phyloP scores from a whole-genome alignment of 2,797 vertebrate genomes.

The Pseudotriccus pelzelni region DNA sequence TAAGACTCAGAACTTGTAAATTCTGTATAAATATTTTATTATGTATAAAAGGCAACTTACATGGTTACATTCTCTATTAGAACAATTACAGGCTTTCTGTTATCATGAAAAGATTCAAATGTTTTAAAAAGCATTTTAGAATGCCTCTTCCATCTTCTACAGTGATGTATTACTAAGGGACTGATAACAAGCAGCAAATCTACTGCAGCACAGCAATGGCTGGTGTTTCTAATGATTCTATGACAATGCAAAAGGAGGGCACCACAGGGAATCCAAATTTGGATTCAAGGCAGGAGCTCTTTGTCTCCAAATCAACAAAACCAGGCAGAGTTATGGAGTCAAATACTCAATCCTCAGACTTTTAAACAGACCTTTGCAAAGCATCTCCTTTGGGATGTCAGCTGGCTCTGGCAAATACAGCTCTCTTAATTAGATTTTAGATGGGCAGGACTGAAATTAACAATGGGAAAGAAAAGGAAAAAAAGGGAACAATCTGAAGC shows the following conservation, averaged over 20 bases:
- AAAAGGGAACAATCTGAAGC: neutral
- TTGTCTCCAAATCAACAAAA: conserved; percentile 3
- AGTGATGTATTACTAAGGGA: neutral
- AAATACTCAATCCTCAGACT: neutral
- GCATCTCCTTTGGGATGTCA: neutral
- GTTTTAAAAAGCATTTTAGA: neutral
- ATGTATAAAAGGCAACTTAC: conserved; percentile 42
- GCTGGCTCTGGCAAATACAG: neutral
- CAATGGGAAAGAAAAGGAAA: neutral
- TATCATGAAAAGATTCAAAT: conserved; percentile 6
- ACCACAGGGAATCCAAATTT: neutral
- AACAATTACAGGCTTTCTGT: conserved; percentile 10
- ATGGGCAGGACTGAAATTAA: neutral
- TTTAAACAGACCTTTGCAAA: neutral
- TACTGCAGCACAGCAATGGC: neutral
- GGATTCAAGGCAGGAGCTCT: neutral
- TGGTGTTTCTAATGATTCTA: neutral
- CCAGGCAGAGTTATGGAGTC: neutral
- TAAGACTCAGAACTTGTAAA: neutral
- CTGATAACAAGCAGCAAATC: neutral
- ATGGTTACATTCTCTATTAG: neutral
- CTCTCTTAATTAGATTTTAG: neutral
- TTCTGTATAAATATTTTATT: conserved; percentile 66
- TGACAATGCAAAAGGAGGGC: neutral
- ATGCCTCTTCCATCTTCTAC: neutral